These are phyloP conservation scores for Eremophila alpestris DNA, from an alignment of 2,797 vertebrate genomes.

Conservation along the genomic window DNA sequence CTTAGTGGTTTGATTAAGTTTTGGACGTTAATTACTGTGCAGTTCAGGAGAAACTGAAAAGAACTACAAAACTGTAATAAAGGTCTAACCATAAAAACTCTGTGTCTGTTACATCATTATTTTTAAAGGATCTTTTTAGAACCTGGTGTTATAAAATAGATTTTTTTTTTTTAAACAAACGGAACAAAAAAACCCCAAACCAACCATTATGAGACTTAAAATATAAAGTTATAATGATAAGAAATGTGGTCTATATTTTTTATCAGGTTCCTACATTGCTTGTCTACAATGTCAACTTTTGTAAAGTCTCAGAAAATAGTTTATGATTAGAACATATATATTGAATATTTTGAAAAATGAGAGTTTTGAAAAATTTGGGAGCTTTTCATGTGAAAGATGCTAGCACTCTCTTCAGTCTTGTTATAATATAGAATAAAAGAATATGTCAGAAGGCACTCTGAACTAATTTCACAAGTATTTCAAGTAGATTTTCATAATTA, in stretches of 20 bases:
- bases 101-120: accelerated
- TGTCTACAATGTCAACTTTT: background rate
- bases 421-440: background rate
- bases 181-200: accelerated
- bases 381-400: background rate
- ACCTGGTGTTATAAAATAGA: background rate
- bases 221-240: background rate
- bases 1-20: background rate
- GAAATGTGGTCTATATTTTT: accelerated
- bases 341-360: background rate
- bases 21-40: background rate
- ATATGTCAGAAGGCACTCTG: background rate
- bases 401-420: background rate
- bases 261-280: background rate
- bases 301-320: background rate
- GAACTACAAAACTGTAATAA: accelerated
- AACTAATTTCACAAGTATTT: background rate
- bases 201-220: background rate
- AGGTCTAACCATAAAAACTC: background rate
- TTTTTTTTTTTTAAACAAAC: background rate
- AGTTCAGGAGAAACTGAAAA: background rate
- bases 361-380: background rate
- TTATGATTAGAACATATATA: background rate
- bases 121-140: accelerated
- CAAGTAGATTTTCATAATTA: background rate